Evolutionary conservation across 2,888 invertebrate genomes (phyloP).

Genomic region (Icerya purchasi): DNA sequence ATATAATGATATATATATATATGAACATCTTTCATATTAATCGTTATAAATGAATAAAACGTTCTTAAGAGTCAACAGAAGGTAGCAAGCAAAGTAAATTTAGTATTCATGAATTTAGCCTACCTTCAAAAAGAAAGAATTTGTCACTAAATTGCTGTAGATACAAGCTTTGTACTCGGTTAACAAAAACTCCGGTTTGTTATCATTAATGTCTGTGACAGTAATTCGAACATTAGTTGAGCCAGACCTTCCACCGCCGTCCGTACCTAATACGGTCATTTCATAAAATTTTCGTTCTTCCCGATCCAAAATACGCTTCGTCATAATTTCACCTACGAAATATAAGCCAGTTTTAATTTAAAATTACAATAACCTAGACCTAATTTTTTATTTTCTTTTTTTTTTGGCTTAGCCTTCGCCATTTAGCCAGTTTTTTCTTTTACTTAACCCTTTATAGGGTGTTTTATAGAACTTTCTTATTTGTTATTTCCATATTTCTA

Average conservation of each 20-base stretch:
- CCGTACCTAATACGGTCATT: constrained; percentile 58
- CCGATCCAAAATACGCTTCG: constrained; percentile 36
- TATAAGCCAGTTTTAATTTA: not conserved
- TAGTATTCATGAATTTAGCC: constrained; percentile 10
- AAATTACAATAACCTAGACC: too few species aligned
- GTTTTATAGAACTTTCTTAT: too few species aligned
- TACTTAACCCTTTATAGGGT: too few species aligned
- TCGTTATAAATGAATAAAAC: too few species aligned
- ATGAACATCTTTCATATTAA: too few species aligned
- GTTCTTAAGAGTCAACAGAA: too few species aligned
- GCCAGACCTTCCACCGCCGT: constrained; percentile 56
- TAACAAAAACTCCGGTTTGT: constrained; percentile 51
- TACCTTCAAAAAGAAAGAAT: constrained; percentile 37
- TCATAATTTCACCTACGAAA: constrained; percentile 24
- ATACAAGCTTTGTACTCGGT: constrained; percentile 57
- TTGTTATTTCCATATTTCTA: too few species aligned
- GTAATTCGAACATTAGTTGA: constrained; percentile 55
- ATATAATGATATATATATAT: too few species aligned
- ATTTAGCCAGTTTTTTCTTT: too few species aligned
- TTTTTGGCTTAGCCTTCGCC: too few species aligned
- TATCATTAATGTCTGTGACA: constrained; percentile 66
- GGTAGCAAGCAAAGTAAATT: too few species aligned
- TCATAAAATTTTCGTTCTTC: constrained; percentile 47
- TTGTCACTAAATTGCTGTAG: constrained; percentile 34
- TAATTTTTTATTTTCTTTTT: too few species aligned